Evolutionary conservation across 2,797 vertebrate genomes (phyloP), one percentile per base, ranked within the genome.

Genomic region (Odontamblyopus lacepedii): DNA sequence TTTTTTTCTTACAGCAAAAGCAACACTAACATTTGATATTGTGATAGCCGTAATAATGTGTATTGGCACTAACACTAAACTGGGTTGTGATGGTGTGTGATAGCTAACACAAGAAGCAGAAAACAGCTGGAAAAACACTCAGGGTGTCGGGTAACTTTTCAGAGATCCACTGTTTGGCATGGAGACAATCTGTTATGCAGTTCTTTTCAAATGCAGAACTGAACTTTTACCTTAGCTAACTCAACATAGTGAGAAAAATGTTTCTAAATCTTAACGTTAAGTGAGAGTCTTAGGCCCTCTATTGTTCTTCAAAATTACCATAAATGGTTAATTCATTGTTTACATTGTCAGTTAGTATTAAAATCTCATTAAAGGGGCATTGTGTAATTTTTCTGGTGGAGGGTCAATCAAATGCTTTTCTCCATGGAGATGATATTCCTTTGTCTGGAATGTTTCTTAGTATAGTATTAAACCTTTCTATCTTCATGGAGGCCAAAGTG

Each of bases 111-210:
- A 59, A 35, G 26, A 29, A 15, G 16, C 74, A 66, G 4, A 32
- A 51, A 56, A 27, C 76, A 78, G 66, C 67, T 75, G 72, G 29
- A 71, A 15, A 29, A 51, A 41, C 44, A 53, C 16, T 73, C n/a
- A 71, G 67, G 67, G 55, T 74, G 50, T 80, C 32, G 61, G 12
- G 55, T 82, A 50, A 48, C 64, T 27, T 73, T 41, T 59, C 16
- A 51, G 51, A 64, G 70, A 61, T 1, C 0, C 76, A 63, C 62
- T 41, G 7, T 62, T 62, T 62, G 16, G 32, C 35, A 41, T 62
- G 30, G 32, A 35, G 26, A 60, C 56, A 23, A 48, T 48, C 19
- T 23, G n/a, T 55, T 9, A 55, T n/a, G 53, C 53, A 55, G 19
- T 55, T 55, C 19, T 53, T 55, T 55, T 55, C 8, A 55, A 9